Conservation (phyloP, 2,888 invertebrate genomes). For the Hypomecis punctinalis region DNA sequence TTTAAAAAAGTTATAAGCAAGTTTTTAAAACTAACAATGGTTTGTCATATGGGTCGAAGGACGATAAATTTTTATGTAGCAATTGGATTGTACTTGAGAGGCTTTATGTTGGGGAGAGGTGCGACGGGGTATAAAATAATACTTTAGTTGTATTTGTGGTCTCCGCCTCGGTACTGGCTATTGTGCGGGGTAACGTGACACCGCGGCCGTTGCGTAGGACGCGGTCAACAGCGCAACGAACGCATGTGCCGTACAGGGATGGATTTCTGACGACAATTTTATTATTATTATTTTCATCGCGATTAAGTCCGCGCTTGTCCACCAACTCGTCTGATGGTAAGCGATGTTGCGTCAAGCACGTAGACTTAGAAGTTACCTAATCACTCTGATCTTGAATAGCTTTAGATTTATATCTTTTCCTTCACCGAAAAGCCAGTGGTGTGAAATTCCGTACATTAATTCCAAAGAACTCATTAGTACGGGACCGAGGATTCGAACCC, state of each 20-base stretch:
- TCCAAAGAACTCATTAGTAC: too few species aligned
- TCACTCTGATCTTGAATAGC: too few species aligned
- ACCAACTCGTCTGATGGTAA: too few species aligned
- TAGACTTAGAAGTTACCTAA: too few species aligned
- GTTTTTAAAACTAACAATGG: conserved; percentile 26
- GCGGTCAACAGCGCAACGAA: conserved; percentile 70
- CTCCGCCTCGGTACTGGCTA: conserved; percentile 50
- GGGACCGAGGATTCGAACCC: too few species aligned
- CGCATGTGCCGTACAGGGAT: conserved; percentile 31
- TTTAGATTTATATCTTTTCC: too few species aligned
- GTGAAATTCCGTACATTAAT: too few species aligned
- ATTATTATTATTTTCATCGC: too few species aligned
- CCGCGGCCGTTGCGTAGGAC: conserved; percentile 67
- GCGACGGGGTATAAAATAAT: conserved; percentile 42
- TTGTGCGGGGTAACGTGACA: conserved; percentile 68
- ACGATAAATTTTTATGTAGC: conserved; percentile 41
- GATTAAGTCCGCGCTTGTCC: too few species aligned
- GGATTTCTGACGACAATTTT: too few species aligned
- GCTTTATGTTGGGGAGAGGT: conserved; percentile 35
- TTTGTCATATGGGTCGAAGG: conserved; percentile 39
- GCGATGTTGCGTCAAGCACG: too few species aligned
- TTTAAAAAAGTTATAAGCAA: conserved; percentile 17
- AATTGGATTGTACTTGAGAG: conserved; percentile 35
- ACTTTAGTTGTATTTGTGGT: conserved; percentile 48
- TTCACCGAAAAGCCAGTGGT: too few species aligned